Evolutionary conservation across 1,140 invertebrate species (phyloP), one percentile per base, ranked within the genome.

Genomic region (Nasonia vitripennis): DNA sequence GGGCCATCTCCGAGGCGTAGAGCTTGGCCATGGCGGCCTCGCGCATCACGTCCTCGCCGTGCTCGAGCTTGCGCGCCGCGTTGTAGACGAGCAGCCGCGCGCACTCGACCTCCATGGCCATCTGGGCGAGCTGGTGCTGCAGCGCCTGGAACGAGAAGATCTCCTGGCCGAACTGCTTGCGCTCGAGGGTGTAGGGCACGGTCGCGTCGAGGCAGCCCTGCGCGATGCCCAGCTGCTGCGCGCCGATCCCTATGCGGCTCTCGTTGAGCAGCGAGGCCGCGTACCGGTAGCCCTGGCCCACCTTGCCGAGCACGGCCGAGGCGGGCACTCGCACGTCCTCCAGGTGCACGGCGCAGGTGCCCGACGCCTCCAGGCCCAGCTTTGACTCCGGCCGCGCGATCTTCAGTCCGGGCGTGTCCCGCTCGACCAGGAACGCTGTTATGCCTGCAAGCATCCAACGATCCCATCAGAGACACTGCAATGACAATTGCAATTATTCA

Each of bases 211-310:
- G 96, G 89, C 97, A 98, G 0, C 98, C 98, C 92, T 99, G 97
- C 14, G 98, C 97, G 20, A 99, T 93, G 1, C 98, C 98, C 70
- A 99, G 93, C 98, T 99, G 99, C 94, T 99, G 98, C 34, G 98
- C 96, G 20, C 96, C 98, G 89, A 99, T 99, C 17, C 98, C 98
- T 86, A 99, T 98, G 88, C 98, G 94, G 2, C 98, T 98, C 92
- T 98, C 98, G 93, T 99, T 99, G 20, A 99, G 93, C 93, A 98
- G 97, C 87, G 96, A 96, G 37, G 98, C 98, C 0, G 98, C 98
- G 91, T 98, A 98, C 94, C 99, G 98, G 92, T 99, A 99, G 1
- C 98, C 98, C 89, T 97, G 94, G 0, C 98, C 98, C 90, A 97
- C 95, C 93, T 98, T 94, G 48, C 98, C 98, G 67, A 99, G 93